phyloP scores from a whole-genome alignment of 2,113 vertebrate genomes.

The Daphoenositta chrysoptera region DNA sequence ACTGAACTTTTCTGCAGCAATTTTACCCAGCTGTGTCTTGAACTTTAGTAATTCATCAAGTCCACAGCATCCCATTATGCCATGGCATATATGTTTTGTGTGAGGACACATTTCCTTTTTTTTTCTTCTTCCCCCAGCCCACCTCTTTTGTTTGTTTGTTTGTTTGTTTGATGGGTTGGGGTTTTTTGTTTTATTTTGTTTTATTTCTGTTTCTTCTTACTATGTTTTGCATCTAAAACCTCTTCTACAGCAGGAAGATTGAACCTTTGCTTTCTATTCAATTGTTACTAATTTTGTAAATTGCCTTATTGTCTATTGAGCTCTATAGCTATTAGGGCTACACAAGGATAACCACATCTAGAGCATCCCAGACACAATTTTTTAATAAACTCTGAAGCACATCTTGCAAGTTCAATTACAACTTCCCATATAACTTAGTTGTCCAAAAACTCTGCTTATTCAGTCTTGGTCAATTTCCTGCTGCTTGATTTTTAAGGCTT shows the following conservation, averaged over 20 bases:
- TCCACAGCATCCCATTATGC: neutral
- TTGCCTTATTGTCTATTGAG: neutral
- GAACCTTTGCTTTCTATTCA: neutral
- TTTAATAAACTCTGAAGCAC: neutral
- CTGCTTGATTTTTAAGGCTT: neutral
- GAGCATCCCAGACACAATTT: neutral
- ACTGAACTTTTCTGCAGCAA: neutral
- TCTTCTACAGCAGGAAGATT: neutral
- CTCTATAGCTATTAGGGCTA: neutral
- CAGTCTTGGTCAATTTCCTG: neutral
- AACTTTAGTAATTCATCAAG: neutral
- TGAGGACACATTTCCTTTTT: neutral
- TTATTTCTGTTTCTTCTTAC: neutral
- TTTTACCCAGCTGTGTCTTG: neutral
- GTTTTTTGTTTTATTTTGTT: neutral
- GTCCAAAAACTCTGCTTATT: neutral
- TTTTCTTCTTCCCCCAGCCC: neutral
- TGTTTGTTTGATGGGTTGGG: neutral
- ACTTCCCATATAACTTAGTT: neutral
- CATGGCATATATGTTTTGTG: neutral
- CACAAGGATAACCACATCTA: neutral
- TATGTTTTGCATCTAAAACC: neutral
- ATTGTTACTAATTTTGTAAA: neutral
- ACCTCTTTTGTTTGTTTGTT: neutral
- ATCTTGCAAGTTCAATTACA: neutral